Evolutionary conservation across 2,888 invertebrate species (phyloP).

Genomic region (Nematopogon swammerdamellus): DNA sequence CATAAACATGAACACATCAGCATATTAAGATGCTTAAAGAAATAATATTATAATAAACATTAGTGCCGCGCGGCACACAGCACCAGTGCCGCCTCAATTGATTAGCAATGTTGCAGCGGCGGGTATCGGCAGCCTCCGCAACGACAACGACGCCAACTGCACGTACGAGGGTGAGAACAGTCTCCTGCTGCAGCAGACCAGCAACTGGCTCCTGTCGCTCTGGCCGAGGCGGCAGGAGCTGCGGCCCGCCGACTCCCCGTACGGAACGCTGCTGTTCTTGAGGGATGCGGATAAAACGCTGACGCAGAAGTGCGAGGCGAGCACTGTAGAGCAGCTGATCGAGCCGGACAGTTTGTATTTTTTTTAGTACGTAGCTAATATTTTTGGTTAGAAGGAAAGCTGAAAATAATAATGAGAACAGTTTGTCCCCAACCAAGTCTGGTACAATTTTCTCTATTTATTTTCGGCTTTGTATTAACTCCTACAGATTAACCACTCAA

Average conservation of each 20-base stretch:
- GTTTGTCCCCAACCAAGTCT: too few relatives aligned
- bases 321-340: constrained; percentile 42
- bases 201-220: constrained; percentile 75
- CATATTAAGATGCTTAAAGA: too few relatives aligned
- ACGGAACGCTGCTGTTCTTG: constrained; percentile 65
- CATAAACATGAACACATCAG: too few relatives aligned
- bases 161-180: constrained; percentile 93
- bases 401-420: too few relatives aligned
- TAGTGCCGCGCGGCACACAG: too few relatives aligned
- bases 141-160: constrained; percentile 82
- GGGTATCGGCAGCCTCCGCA: constrained; percentile 69
- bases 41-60: too few relatives aligned
- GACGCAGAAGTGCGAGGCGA: constrained; percentile 46
- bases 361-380: too few relatives aligned
- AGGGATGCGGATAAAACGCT: constrained; percentile 51
- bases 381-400: too few relatives aligned
- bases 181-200: constrained; percentile 81
- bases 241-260: constrained; percentile 53
- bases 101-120: constrained; percentile 61
- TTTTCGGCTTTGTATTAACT: too few relatives aligned
- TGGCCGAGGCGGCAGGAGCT: constrained; percentile 45
- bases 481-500: too few relatives aligned
- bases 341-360: constrained; percentile 54
- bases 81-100: too few relatives aligned
- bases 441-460: too few relatives aligned